Evolutionary conservation across 2,797 vertebrate species (phyloP).

Genomic region (Sebastiscus tertius): DNA sequence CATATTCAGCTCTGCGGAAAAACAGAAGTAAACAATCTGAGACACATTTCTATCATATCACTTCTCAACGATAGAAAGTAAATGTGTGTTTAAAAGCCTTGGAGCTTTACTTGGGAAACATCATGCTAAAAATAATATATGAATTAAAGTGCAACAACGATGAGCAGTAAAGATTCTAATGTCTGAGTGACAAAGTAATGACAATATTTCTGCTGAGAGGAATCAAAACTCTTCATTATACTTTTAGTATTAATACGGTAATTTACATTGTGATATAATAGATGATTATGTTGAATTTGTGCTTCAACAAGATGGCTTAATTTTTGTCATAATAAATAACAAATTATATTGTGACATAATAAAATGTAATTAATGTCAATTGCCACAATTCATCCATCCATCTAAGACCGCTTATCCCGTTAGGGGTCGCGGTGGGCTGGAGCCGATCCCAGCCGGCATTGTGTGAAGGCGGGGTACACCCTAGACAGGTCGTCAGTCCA

Average conservation of each 20-base stretch:
- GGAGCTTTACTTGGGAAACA: background rate
- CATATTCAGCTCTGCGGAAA: slow-evolving; percentile 5
- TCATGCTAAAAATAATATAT: background rate
- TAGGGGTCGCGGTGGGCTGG: too few species aligned
- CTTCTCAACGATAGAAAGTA: background rate
- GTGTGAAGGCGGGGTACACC: too few species aligned
- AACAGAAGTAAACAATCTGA: slow-evolving; percentile 13
- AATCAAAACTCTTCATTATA: background rate
- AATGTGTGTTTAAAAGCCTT: background rate
- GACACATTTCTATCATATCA: slow-evolving; percentile 3
- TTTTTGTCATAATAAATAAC: background rate
- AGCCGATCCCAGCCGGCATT: too few species aligned
- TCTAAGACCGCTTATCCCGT: too few species aligned
- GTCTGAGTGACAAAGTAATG: background rate
- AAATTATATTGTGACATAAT: too few species aligned
- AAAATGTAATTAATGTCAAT: background rate
- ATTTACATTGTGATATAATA: background rate
- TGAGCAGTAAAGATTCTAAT: background rate
- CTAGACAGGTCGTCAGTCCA: too few species aligned
- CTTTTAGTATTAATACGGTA: background rate
- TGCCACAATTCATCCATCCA: too few species aligned
- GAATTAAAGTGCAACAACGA: background rate
- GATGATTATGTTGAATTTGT: background rate
- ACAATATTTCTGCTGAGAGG: background rate
- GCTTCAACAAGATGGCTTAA: background rate